Percentiles rank a stretch among this genome's conserved stretches.
These are phyloP conservation scores for Acestrorhynchus altus DNA, from an alignment of 2,797 vertebrate genomes.

Conservation along the genomic window DNA sequence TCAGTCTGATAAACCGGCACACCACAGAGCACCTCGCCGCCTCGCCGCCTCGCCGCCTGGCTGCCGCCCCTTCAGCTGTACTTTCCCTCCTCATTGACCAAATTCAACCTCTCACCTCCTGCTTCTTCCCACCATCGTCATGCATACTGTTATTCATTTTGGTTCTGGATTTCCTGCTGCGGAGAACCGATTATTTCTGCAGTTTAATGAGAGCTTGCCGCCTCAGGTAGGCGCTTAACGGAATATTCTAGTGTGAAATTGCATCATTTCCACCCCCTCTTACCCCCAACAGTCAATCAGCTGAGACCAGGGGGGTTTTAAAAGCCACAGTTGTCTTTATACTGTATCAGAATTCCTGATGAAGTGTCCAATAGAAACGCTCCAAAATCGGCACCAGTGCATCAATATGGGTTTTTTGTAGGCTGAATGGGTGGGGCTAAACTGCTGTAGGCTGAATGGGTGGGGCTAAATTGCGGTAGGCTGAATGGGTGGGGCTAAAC, in stretches of 20 bases:
- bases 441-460: too few relatives aligned
- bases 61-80: neutral
- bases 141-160: neutral
- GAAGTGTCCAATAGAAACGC: too few relatives aligned
- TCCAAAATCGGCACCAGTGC: too few relatives aligned
- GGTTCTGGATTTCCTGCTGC: neutral
- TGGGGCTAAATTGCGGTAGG: too few relatives aligned
- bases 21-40: neutral
- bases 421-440: too few relatives aligned
- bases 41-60: too few relatives aligned
- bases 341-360: neutral
- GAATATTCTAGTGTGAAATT: too few relatives aligned
- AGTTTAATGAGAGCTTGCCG: neutral
- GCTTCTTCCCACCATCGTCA: neutral
- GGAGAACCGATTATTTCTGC: neutral
- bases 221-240: neutral
- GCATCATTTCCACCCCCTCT: too few relatives aligned
- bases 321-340: neutral
- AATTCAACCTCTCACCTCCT: neutral
- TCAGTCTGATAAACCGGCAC: constrained; percentile 14
- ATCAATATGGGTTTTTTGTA: too few relatives aligned
- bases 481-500: too few relatives aligned
- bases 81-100: neutral
- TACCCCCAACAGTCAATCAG: too few relatives aligned
- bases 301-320: neutral